Base-by-base conservation (phyloP, 2,888 invertebrate genomes). In the Phyto melanocephala region DNA sequence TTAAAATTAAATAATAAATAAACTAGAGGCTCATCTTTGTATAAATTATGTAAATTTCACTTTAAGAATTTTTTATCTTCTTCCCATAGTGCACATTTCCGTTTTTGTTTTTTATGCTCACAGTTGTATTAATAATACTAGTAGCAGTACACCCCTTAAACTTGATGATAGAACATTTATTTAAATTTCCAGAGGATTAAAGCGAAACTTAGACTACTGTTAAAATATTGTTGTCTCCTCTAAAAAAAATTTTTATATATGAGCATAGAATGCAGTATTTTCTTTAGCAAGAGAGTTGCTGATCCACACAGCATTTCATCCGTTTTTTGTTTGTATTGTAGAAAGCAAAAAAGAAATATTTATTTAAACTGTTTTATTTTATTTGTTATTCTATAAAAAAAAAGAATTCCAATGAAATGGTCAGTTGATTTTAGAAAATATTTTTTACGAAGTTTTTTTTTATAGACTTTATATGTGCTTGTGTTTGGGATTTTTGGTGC, bases 141-240 rank as follows among this genome's bases (percentile, higher is more conserved):
- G n/a, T n/a, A n/a, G n/a, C n/a, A 5, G 28, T 6, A 11, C 42
- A 75, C 37, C 63, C 63, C 13, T 60, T 67, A 65, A 60, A 65
- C 75, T 75, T 82, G 79, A 84, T 83, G 78, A 71, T 79, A 35
- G 47, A 62, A 79, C 76, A 84, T 84, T 85, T 82, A 85, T 85
- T 84, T 65, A 84, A 85, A 84, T 84, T 82, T 81, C 79, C 42
- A 84, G 80, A 83, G 84, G 85, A 85, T 84, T 85, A 85, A 84
- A 82, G 52, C 58, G 28, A 74, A 79, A 65, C 56, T 82, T 71
- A 70, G 60, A 79, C 58, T 65, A 60, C 81, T 75, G 70, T 60
- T 79, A 65, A 81, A 78, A 74, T 63, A 74, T 75, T 52, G 17
- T 67, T 50, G 68, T 35, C 5, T 11, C n/a, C n/a, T 15, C 35